Base-by-base conservation (phyloP, 2,797 vertebrate species). In the Aphelocoma californica region DNA sequence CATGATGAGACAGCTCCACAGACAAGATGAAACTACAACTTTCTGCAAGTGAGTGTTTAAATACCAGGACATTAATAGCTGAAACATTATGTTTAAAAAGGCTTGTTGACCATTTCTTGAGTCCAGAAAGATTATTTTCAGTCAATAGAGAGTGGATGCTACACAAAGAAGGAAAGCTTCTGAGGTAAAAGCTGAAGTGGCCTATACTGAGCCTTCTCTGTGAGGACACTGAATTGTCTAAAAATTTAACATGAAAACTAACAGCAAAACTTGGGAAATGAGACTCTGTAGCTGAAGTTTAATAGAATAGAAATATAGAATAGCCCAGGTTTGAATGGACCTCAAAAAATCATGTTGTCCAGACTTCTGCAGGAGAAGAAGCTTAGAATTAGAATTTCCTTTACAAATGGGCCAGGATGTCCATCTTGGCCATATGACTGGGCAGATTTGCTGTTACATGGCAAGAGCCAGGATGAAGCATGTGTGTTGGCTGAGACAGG, bases 141-240 rank as follows among this genome's bases (percentile, higher is more conserved):
- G 2, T 66, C 34, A 71, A 56, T 25, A 69, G 50, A 70, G 6
- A 56, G 13, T 36, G 40, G 17, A 23, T 88, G 14, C 29, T 66
- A 19, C n/a, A 44, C 14, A 53, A 8, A 70, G 25, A 45, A 67
- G 42, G 24, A 56, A 31, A 53, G 5, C 9, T 69, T 51, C 25
- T 34, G 17, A 71, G 6, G 3, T 29, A 32, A 87, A 80, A 85
- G 16, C 12, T 70, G 31, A 82, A 34, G 19, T 80, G 23, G 9
- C 14, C 40, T 81, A 36, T 26, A 42, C 12, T 29, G 9, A 61
- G 9, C 0, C 1, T 9, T 54, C 4, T 56, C n/a, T 6, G 1
- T 54, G 36, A 47, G 7, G 26, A 65, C n/a, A 18, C 18, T 60
- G 53, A 48, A 24, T 54, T 91, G 18, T 66, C 71, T 64, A 45